Evolutionary conservation across 1,140 invertebrate genomes (phyloP).

Genomic region (Drosophila pseudoobscura): DNA sequence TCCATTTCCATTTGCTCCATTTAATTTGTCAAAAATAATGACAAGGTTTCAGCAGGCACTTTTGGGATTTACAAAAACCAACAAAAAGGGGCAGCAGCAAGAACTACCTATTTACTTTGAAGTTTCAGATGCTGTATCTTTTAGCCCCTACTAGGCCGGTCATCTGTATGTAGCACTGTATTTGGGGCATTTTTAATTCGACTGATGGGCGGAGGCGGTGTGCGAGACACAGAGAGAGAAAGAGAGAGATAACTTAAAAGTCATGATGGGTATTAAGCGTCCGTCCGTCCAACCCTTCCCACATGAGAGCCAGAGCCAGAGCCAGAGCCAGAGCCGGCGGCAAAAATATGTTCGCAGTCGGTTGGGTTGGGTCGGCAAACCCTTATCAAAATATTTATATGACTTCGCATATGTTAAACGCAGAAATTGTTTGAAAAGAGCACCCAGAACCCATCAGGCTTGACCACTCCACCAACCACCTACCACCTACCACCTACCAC

Average conservation of each 20-base stretch:
- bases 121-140: slow-evolving; percentile 20
- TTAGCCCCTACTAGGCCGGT: slow-evolving; percentile 20
- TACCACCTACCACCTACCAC: slow-evolving; percentile 1
- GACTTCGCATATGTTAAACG: slow-evolving; percentile 77
- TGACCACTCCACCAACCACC: slow-evolving; percentile 1
- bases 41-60: slow-evolving; percentile 72
- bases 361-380: slow-evolving; percentile 59
- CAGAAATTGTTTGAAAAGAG: slow-evolving; percentile 65
- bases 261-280: slow-evolving; percentile 77
- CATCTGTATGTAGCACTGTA: slow-evolving; percentile 12
- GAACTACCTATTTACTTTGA: slow-evolving; percentile 55
- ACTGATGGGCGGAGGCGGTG: not conserved
- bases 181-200: slow-evolving; percentile 60
- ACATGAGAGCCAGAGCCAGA: slow-evolving; percentile 11
- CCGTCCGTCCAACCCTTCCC: slow-evolving; percentile 61
- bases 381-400: slow-evolving; percentile 83
- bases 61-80: slow-evolving; percentile 60
- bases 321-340: slow-evolving; percentile 17
- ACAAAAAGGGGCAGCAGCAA: slow-evolving; percentile 38
- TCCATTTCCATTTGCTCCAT: slow-evolving; percentile 42
- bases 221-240: slow-evolving; percentile 3
- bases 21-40: slow-evolving; percentile 79
- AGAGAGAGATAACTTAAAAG: slow-evolving; percentile 79
- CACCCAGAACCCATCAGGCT: not conserved
- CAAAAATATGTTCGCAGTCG: slow-evolving; percentile 66